Evolutionary conservation across 2,888 invertebrate species (phyloP), one percentile per base, ranked within the genome.

Genomic region (Pseudanteris insignis): DNA sequence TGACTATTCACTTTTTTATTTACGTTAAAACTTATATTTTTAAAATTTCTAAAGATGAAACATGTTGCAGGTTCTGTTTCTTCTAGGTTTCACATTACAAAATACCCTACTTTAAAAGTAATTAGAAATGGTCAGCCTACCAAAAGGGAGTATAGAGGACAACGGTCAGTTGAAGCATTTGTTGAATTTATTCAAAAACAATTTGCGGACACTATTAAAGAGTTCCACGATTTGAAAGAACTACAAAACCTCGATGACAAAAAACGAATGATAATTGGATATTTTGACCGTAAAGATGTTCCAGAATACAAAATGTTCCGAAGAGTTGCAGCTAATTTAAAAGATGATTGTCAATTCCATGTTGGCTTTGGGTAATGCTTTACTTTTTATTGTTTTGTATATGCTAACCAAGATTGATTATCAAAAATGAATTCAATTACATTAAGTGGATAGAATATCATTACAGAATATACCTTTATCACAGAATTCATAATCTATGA

Each of bases 81-180:
- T 1, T 88, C 91, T 2, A 87, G 93, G 69, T 99, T 95, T 81
- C 96, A 96, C 75, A 96, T 99, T 54, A 91, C 90, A 51, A 99
- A 99, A 83, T 99, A 99, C 83, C 99, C 99, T 3, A 99, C 99
- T 2, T 81, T 99, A 51, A 99, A 99, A 82, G 82, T 98, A 11
- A 91, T 97, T 69, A 86, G 93, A 41, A 94, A 94, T 84, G 94
- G 94, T 0, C 88, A 92, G 72, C 88, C 92, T n/a, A 87, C 90
- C 8, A 95, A 95, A 76, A 86, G 90, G 66, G 96, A 96, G 77
- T 96, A 94, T 72, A 85, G 97, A 75, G 98, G 88, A 1, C 89
- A 89, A 73, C 85, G 99, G 44, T 94, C 96, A 8, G 88, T 87
- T 0, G 95, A 97, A 47, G 96, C 98, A 0, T 91, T 99, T 74